Evolutionary conservation across 2,888 invertebrate species (phyloP).

Genomic region (Nomada hirtipes): DNA sequence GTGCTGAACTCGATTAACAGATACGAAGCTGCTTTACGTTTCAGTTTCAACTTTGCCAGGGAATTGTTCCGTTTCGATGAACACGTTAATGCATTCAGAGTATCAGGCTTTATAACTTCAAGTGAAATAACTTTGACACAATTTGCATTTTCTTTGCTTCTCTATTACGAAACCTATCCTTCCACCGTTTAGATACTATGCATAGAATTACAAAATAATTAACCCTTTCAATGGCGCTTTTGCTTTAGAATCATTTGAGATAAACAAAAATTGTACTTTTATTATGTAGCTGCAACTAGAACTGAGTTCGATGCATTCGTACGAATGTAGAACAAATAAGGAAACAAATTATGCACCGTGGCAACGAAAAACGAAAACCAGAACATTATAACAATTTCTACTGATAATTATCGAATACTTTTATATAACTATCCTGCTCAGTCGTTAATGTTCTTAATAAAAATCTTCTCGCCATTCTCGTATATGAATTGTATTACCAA

Average conservation of each 20-base stretch:
- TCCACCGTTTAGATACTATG: neutral
- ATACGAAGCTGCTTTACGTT: neutral
- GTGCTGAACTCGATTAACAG: conserved; percentile 2
- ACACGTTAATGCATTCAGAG: neutral
- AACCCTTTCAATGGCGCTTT: too few species aligned
- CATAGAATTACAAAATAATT: too few species aligned
- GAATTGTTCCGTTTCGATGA: neutral
- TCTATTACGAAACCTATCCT: neutral
- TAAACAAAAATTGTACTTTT: too few species aligned
- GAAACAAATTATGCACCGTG: neutral
- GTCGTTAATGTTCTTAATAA: too few species aligned
- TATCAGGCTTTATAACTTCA: neutral
- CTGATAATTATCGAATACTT: neutral
- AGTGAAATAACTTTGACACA: neutral
- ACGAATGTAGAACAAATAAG: too few species aligned
- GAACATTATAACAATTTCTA: neutral
- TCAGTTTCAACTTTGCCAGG: neutral
- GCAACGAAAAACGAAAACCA: neutral
- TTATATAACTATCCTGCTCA: too few species aligned
- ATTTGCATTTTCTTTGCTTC: neutral
- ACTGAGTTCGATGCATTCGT: too few species aligned
- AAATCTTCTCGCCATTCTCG: too few species aligned
- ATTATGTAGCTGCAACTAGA: too few species aligned
- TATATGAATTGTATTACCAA: too few species aligned
- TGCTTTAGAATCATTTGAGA: too few species aligned